phyloP scores from a whole-genome alignment of 1,140 invertebrate genomes.

The Globodera ellingtonae region DNA sequence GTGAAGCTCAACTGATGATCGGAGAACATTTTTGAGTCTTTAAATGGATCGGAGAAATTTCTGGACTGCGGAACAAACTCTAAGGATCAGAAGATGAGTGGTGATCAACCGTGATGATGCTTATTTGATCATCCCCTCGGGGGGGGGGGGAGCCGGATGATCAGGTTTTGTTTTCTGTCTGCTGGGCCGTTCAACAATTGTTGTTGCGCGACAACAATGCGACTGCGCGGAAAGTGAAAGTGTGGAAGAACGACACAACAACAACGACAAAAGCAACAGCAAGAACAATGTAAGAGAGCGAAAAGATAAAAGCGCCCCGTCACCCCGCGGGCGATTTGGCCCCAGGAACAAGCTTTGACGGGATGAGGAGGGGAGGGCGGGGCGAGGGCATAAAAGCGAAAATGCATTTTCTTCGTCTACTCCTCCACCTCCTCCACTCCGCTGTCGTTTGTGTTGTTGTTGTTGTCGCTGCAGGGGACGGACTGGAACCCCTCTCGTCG shows the following conservation, averaged over 20 bases:
- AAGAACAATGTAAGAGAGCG: background rate
- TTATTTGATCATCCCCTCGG: too few relatives aligned
- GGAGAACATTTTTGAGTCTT: background rate
- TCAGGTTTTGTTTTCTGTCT: too few relatives aligned
- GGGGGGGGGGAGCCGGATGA: too few relatives aligned
- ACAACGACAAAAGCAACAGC: background rate
- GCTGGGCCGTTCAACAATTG: background rate
- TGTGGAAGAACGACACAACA: too few relatives aligned
- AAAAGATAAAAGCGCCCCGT: background rate
- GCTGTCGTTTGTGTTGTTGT: background rate
- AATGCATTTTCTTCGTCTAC: background rate
- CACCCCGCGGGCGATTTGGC: too few relatives aligned
- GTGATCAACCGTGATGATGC: background rate
- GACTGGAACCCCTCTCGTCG: background rate
- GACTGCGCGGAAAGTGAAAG: background rate
- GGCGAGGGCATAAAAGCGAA: too few relatives aligned
- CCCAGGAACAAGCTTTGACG: background rate
- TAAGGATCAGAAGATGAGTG: background rate
- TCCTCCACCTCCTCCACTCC: too few relatives aligned
- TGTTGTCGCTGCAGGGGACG: too few relatives aligned
- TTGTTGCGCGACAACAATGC: background rate
- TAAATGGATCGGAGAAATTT: background rate
- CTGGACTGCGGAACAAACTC: background rate
- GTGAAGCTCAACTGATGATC: background rate
- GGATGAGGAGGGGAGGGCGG: background rate